Percentiles rank a stretch among this genome's conserved stretches.
phyloP scores from a whole-genome alignment of 2,888 invertebrate genomes.

The Eulithis testata region DNA sequence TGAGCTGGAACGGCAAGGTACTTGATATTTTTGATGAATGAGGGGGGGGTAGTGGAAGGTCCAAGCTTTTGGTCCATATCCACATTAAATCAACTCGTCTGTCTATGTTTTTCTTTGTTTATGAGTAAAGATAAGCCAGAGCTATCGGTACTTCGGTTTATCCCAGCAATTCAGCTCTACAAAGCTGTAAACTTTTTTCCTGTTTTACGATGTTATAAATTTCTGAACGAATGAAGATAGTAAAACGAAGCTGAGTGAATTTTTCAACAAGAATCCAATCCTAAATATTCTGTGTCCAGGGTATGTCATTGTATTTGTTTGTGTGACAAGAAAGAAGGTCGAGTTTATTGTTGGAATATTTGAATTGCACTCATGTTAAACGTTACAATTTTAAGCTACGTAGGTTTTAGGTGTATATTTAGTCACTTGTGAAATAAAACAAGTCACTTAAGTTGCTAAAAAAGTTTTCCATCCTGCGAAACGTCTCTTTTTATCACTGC shows the following conservation, averaged over 20 bases:
- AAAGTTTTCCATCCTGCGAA: neutral
- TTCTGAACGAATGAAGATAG: conserved; percentile 70
- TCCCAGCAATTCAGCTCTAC: conserved; percentile 63
- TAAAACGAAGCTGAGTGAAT: conserved; percentile 75
- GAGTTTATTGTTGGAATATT: conserved; percentile 19
- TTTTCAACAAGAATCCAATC: conserved; percentile 66
- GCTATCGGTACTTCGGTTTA: conserved; percentile 61
- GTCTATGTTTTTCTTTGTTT: conserved; percentile 48
- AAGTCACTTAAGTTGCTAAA: neutral
- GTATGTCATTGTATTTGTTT: conserved; percentile 37
- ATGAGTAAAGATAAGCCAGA: conserved; percentile 56
- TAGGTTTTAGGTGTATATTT: too few relatives aligned
- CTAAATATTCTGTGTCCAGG: conserved; percentile 29
- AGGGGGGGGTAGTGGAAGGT: neutral
- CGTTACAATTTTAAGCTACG: too few relatives aligned
- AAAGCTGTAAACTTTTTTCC: conserved; percentile 72
- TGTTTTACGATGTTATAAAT: conserved; percentile 72
- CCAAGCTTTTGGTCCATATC: neutral
- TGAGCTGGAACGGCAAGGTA: too few relatives aligned
- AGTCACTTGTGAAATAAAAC: neutral
- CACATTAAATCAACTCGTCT: conserved; percentile 23
- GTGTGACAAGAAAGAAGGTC: conserved; percentile 16
- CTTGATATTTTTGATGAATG: too few relatives aligned
- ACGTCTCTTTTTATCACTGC: too few relatives aligned
- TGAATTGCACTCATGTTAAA: neutral